Evolutionary conservation across 1,140 invertebrate species (phyloP), one percentile per base, ranked within the genome.

Genomic region (Drosophila ohnishii): DNA sequence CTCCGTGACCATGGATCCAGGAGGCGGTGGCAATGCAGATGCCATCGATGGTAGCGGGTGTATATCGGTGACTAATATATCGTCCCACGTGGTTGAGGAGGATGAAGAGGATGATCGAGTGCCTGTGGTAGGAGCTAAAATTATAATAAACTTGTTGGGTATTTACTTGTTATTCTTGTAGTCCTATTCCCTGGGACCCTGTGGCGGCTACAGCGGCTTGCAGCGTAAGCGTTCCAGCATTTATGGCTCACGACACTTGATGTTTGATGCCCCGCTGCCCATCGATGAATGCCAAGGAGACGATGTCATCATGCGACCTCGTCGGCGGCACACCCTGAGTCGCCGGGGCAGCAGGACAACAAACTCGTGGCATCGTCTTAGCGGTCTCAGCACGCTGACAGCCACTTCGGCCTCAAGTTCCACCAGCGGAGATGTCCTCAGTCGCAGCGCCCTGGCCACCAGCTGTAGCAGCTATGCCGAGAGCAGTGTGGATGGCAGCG

Each of bases 251-350:
- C 92, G 93, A 22, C 94, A 95, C 76, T 92, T 95, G 42, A 93
- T 94, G 19, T 94, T 94, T 65, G 94, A 95, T 76, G 92, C 94
- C 28, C 93, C 93, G 11, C 82, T 95, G 14, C 93, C 94, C 3
- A 93, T 93, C 9, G 94, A 95, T 60, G 94, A 95, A 73, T 94
- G 94, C 72, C 92, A 92, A 39, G 88, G 75, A 5, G 91, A 92
- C 16, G 88, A 88, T 62, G 85, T 91, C 0, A 82, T 90, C 11
- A 72, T 92, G 74, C 72, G 88, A 5, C 85, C 90, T n/a, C 79
- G 90, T 5, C 84, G 87, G 2, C 67, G 83, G 1, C 50, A 56
- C 2, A 53, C 74, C 4, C 28, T 75, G 2, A 75, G 73, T 10
- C 81, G 85, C 3, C 69, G 67, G 1, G 50, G 58, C 25, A 77